Percentiles rank a stretch among this genome's conserved stretches.
Evolutionary conservation across 2,888 invertebrate genomes (phyloP).

Genomic region (Callyntrura guangdongensis): DNA sequence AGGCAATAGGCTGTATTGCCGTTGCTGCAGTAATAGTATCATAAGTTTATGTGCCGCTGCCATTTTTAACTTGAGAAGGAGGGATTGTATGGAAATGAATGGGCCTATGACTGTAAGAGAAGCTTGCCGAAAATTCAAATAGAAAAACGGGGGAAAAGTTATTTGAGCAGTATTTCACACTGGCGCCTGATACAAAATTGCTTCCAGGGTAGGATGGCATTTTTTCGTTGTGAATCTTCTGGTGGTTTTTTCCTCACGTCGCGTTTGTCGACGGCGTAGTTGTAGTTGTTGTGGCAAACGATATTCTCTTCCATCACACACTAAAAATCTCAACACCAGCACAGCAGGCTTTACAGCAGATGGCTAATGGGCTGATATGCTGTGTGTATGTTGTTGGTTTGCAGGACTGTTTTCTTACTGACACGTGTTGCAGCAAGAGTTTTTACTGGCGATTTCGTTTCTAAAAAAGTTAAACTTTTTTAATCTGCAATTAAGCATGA

Average conservation of each 20-base stretch:
- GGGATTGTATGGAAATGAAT: conserved; percentile 49
- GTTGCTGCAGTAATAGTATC: background rate
- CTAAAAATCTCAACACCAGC: conserved; percentile 49
- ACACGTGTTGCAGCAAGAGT: conserved; percentile 64
- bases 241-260: background rate
- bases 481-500: conserved; percentile 57
- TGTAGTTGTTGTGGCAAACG: conserved; percentile 15
- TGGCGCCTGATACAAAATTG: conserved; percentile 58
- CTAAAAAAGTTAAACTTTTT: conserved; percentile 25
- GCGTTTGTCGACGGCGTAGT: too few relatives aligned
- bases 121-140: conserved; percentile 54
- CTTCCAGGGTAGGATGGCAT: conserved; percentile 22
- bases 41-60: conserved; percentile 28
- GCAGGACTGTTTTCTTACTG: conserved; percentile 6
- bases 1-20: background rate
- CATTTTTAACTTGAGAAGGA: conserved; percentile 42
- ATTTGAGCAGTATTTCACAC: conserved; percentile 56
- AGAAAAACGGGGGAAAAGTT: conserved; percentile 44
- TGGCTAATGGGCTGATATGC: conserved; percentile 47
- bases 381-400: background rate
- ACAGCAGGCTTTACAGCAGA: conserved; percentile 18
- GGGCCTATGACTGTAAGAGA: background rate
- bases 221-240: background rate
- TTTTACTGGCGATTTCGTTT: conserved; percentile 35
- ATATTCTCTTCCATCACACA: background rate